Conservation (phyloP, 2,888 invertebrate genomes). For the Melinaea marsaeus region DNA sequence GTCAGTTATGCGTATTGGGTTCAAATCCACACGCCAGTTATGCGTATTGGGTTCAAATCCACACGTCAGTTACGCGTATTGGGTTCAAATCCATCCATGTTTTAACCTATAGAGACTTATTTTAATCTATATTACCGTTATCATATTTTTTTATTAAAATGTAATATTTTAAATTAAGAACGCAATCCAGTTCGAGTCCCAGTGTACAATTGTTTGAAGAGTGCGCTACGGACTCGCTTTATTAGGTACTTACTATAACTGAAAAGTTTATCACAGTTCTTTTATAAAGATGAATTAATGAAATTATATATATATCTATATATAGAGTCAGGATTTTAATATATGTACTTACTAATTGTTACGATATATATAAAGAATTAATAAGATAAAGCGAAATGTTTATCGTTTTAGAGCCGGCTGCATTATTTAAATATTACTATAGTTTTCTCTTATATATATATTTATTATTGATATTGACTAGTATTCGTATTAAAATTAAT, state of each 20-base stretch:
- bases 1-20: too few relatives aligned
- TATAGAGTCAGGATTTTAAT: too few relatives aligned
- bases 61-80: too few relatives aligned
- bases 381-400: too few relatives aligned
- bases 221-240: background rate
- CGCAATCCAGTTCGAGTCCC: background rate
- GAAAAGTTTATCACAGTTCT: slow-evolving; percentile 35
- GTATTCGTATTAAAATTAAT: slow-evolving; percentile 5
- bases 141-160: background rate
- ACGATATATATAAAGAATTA: too few relatives aligned
- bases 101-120: background rate
- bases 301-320: slow-evolving; percentile 3
- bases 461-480: background rate
- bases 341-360: too few relatives aligned
- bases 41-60: too few relatives aligned
- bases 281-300: slow-evolving; percentile 26
- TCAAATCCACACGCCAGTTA: too few relatives aligned
- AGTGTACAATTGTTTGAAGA: slow-evolving; percentile 5
- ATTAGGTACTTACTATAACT: slow-evolving; percentile 17
- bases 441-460: too few relatives aligned
- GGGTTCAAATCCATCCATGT: too few relatives aligned
- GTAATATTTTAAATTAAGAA: slow-evolving; percentile 8
- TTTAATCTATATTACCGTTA: background rate
- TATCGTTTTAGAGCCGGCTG: too few relatives aligned
- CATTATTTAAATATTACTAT: too few relatives aligned